phyloP scores from a whole-genome alignment of 2,113 vertebrate species.

The Mobula birostris region DNA sequence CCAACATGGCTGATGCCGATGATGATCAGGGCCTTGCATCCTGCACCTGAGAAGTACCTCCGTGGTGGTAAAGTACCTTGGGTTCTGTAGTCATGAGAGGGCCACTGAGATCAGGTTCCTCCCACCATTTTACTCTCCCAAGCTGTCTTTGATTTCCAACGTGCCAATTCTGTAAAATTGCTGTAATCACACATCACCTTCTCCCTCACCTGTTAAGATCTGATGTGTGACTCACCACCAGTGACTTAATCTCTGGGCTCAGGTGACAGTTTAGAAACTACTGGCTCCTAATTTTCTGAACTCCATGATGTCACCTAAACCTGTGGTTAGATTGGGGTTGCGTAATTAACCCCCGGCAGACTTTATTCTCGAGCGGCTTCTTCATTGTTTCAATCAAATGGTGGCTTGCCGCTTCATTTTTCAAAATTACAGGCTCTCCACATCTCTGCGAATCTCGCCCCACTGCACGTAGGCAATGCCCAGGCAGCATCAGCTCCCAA shows the following conservation, averaged over 20 bases:
- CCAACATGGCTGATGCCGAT: neutral
- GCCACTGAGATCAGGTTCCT: too few species aligned
- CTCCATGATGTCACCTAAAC: neutral
- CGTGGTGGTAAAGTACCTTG: neutral
- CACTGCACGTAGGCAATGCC: neutral
- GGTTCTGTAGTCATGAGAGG: neutral
- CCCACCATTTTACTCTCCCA: neutral
- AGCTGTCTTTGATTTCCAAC: neutral
- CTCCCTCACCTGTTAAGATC: neutral
- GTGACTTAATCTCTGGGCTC: neutral
- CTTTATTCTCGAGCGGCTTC: neutral
- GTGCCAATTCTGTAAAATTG: neutral
- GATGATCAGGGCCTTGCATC: neutral
- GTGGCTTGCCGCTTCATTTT: neutral
- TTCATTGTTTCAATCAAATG: neutral
- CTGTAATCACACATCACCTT: neutral
- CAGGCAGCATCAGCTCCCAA: neutral
- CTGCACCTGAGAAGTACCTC: neutral
- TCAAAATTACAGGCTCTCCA: neutral
- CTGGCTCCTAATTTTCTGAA: neutral
- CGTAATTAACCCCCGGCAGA: neutral
- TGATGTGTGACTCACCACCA: neutral
- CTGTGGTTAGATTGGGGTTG: neutral
- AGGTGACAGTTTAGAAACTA: neutral
- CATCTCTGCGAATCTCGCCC: neutral